phyloP scores from a whole-genome alignment of 2,113 vertebrate species.

The Megaceryle torquata region DNA sequence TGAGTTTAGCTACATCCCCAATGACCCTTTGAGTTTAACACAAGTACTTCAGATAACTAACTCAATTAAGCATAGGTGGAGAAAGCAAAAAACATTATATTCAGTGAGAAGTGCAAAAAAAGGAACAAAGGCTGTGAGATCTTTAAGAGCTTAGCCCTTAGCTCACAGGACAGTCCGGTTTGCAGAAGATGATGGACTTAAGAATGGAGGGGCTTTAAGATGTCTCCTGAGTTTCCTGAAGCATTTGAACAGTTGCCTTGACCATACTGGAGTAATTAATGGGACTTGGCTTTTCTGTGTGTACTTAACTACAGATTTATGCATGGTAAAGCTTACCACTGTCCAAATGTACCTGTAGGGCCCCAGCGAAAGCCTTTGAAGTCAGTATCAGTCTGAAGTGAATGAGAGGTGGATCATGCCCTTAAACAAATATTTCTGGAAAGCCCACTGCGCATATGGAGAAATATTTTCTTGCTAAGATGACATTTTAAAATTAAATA shows the following conservation, averaged over 20 bases:
- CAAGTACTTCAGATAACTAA: background rate
- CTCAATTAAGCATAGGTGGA: background rate
- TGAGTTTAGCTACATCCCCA: background rate
- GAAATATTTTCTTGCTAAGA: slow-evolving; percentile 15
- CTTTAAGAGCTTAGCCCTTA: background rate
- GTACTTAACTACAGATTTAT: slow-evolving; percentile 18
- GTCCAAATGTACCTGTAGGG: slow-evolving; percentile 45
- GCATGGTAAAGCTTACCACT: background rate
- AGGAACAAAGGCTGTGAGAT: background rate
- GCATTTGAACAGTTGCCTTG: background rate
- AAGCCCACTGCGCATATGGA: background rate
- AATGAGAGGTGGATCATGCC: slow-evolving; percentile 7
- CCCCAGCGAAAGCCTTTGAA: slow-evolving; percentile 38
- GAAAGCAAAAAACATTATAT: background rate
- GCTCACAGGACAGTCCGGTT: background rate
- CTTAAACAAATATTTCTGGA: slow-evolving; percentile 46
- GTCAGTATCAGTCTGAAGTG: slow-evolving; percentile 10
- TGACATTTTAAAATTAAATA: slow-evolving; percentile 22
- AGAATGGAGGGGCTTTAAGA: background rate
- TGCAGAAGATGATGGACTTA: background rate
- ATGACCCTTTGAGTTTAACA: background rate
- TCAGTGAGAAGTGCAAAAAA: background rate
- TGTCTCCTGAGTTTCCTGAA: background rate
- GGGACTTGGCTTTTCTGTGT: background rate
- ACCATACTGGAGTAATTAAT: slow-evolving; percentile 5